These are phyloP conservation scores for Lontra canadensis DNA, from an alignment of 2,113 vertebrate species.

Conservation along the genomic window DNA sequence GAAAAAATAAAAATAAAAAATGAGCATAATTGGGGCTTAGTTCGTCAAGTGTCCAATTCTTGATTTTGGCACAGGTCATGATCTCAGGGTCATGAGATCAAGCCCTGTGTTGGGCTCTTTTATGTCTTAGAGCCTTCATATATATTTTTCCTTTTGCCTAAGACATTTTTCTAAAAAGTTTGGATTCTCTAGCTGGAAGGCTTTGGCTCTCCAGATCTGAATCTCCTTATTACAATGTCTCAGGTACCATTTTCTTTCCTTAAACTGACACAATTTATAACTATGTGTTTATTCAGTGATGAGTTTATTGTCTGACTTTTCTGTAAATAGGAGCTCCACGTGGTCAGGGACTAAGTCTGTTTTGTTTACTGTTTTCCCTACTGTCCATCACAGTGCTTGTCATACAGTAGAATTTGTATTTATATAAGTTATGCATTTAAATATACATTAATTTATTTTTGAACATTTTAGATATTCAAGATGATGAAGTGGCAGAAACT, in stretches of 20 bases:
- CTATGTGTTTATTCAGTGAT: neutral
- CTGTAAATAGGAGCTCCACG: neutral
- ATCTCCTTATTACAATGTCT: neutral
- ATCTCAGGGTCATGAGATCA: neutral
- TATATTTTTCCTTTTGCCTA: neutral
- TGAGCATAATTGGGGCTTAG: neutral
- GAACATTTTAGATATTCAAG: conserved; percentile 86
- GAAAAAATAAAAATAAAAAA: neutral
- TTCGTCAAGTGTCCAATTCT: neutral
- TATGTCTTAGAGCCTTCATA: neutral
- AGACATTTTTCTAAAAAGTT: neutral
- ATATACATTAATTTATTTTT: conserved; percentile 9
- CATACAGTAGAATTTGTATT: neutral
- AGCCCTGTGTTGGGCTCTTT: neutral
- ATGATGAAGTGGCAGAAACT: conserved; percentile 92
- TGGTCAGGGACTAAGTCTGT: neutral
- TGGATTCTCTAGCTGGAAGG: neutral
- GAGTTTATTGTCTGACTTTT: conserved; percentile 12
- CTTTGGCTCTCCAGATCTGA: neutral
- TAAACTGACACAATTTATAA: neutral
- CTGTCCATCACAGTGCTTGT: neutral
- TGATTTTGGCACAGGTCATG: neutral
- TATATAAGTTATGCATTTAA: neutral
- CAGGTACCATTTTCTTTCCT: neutral
- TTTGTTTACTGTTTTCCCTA: neutral